Conservation (phyloP, 2,888 invertebrate genomes). For the Uloborus plumipes region DNA sequence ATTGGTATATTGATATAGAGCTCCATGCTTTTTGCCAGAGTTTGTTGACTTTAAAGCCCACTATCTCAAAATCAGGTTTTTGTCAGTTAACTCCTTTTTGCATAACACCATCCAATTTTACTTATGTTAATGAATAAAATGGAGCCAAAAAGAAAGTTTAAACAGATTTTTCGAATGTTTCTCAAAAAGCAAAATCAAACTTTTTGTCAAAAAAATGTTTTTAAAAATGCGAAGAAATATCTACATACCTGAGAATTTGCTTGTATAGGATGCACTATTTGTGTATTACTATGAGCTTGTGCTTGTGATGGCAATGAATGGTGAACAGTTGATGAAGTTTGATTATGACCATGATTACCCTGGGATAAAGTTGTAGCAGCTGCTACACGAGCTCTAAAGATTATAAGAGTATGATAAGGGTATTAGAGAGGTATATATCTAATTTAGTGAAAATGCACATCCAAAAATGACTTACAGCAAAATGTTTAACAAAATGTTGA, state of each 20-base stretch:
- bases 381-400: conserved; percentile 52
- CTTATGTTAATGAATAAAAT: too few species aligned
- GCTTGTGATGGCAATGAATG: conserved; percentile 50
- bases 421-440: background rate
- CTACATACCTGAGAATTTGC: conserved; percentile 50
- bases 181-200: too few species aligned
- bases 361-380: conserved; percentile 55
- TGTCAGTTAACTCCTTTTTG: too few species aligned
- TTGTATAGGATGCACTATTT: conserved; percentile 55
- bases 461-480: too few species aligned
- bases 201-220: too few species aligned
- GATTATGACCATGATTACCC: conserved; percentile 45
- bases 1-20: too few species aligned
- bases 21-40: too few species aligned
- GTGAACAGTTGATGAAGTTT: conserved; percentile 44
- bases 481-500: too few species aligned
- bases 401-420: background rate
- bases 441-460: too few species aligned
- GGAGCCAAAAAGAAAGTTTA: background rate
- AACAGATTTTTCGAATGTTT: background rate
- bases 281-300: conserved; percentile 56
- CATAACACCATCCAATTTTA: too few species aligned
- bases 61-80: too few species aligned
- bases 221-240: background rate
- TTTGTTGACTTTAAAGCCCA: too few species aligned